Base-by-base conservation (phyloP, 2,113 vertebrate genomes). In the Rhinoptilus africanus region DNA sequence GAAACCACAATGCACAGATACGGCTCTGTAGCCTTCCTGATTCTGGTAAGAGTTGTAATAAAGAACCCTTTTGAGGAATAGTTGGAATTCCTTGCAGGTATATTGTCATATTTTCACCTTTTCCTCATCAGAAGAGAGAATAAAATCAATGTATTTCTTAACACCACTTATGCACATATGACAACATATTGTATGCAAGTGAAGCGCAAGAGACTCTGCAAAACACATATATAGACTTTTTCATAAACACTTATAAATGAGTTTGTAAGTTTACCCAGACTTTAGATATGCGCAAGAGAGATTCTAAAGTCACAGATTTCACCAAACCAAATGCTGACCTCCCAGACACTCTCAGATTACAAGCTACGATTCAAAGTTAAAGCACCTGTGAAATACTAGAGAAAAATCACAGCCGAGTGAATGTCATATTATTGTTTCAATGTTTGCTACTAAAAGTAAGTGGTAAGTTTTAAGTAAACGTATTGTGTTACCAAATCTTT, bases 401-500 rank as follows among this genome's bases (percentile, higher is more conserved):
- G 63, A 92, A 92, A 96, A 96, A 95, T 76, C 86, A 63, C 3
- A 91, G 69, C 56, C 69, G 66, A 63, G 43, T 10, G 8, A 72
- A 86, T 63, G 74, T 63, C 32, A 23, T 11, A 48, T 85, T 88
- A 71, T 30, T 89, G 91, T 92, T 94, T 81, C 60, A 79, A 69
- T 77, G 91, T 93, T 95, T 97, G 85, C 78, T 82, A 60, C 63
- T 85, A 71, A 72, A 95, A 91, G 88, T 64, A 89, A 89, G 64
- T 63, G 32, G 62, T 92, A 89, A 72, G 82, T 95, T 96, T 95
- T 85, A 96, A 96, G 94, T 85, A 96, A 96, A 96, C 56, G 59
- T 34, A 91, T 93, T 88, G 76, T 92, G 71, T 96, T 97, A 95
- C 97, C 94, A 96, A 97, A 96, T 96, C 97, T 96, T 97, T 91